Percentiles rank a stretch among this genome's conserved stretches.
Evolutionary conservation across 2,797 vertebrate genomes (phyloP).

Genomic region (Sebastes matsubarae): DNA sequence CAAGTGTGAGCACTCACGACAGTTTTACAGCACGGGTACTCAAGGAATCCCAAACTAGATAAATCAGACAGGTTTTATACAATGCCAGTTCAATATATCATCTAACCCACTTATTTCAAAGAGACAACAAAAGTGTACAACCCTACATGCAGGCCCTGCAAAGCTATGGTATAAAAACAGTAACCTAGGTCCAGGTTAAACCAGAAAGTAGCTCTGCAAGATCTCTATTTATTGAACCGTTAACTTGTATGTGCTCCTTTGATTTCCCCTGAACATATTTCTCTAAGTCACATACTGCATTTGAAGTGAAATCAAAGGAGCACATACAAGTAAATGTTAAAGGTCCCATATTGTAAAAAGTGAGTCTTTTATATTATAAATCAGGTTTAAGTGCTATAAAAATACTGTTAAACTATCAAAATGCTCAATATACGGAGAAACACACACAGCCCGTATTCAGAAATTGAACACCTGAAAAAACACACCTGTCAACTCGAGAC

Average conservation of each 20-base stretch:
- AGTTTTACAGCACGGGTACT: neutral
- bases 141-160: neutral
- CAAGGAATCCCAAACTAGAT: neutral
- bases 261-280: too few relatives aligned
- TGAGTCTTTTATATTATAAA: rapidly evolving
- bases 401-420: too few relatives aligned
- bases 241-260: neutral
- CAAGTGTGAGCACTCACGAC: neutral
- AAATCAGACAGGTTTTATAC: neutral
- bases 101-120: neutral
- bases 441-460: too few relatives aligned
- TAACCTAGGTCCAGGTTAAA: too few relatives aligned
- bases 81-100: neutral
- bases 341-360: too few relatives aligned
- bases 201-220: too few relatives aligned
- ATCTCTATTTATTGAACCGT: neutral
- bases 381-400: rapidly evolving
- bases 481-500: too few relatives aligned
- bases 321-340: too few relatives aligned
- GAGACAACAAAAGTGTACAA: neutral
- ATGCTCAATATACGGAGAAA: too few relatives aligned
- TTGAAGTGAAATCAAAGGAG: too few relatives aligned
- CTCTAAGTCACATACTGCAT: too few relatives aligned
- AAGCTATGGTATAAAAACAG: neutral
- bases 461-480: neutral